A percentile compares a stretch with the other conserved stretches of the same genome.
Conservation (phyloP, 2,888 invertebrate genomes). For the Drosophila buzzatii region DNA sequence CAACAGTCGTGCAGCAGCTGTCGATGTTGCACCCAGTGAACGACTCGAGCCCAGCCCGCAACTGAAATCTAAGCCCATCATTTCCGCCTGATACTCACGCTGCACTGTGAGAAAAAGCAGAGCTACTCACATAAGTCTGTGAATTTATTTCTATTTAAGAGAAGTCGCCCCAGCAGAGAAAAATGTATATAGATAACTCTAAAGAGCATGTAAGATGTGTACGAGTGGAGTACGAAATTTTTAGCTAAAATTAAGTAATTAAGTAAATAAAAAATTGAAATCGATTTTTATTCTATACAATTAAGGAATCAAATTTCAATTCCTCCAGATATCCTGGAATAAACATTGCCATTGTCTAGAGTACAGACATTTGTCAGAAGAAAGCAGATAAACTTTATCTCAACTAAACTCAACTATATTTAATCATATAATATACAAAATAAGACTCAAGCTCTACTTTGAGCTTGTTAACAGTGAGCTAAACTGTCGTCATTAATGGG, state of each 20-base stretch:
- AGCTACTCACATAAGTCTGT: not conserved
- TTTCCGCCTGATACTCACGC: slow-evolving; percentile 52
- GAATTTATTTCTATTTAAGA: not conserved
- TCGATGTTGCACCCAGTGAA: slow-evolving; percentile 26
- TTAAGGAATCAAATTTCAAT: no score
- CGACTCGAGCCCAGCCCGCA: not conserved
- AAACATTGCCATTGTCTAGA: no score
- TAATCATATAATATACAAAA: no score
- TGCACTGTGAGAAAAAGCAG: slow-evolving; percentile 12
- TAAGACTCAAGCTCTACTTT: no score
- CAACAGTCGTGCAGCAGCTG: slow-evolving; percentile 22
- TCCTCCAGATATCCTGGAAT: no score
- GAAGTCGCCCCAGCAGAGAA: not conserved
- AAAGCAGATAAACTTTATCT: no score
- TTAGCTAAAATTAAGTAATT: not conserved
- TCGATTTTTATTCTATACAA: no score
- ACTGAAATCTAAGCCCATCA: slow-evolving; percentile 64
- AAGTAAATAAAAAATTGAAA: no score
- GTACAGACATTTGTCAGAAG: no score
- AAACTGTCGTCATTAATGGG: not conserved
- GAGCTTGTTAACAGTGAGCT: not conserved
- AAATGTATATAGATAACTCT: not conserved
- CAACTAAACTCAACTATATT: no score
- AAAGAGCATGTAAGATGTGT: no score
- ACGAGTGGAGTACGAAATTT: not conserved